Base-by-base conservation (phyloP, 1,140 invertebrate species). In the Drosophila teissieri region DNA sequence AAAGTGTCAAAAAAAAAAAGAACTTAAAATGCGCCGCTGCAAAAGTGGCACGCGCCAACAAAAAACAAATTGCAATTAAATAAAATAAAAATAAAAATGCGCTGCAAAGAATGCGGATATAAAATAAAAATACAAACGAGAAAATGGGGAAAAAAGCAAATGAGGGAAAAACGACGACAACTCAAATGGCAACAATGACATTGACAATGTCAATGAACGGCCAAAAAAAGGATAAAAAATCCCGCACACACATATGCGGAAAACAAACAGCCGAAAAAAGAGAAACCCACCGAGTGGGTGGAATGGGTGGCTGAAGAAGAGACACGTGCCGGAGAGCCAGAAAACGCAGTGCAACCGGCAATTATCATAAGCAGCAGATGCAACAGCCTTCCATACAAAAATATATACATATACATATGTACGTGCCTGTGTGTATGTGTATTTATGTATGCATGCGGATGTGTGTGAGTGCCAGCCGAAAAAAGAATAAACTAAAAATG, bases 151-250 rank as follows among this genome's bases (percentile, higher is more conserved):
- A 63, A 36, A 42, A 27, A 17, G 14, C 17, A 56, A 69, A 56
- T 70, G 63, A 69, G 67, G n/a, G 56, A 69, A 82, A 75, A 61
- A 79, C 60, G 55, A 76, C 82, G 63, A 73, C 82, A 67, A 86
- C 63, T 78, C 73, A 64, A 86, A 80, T 83, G 80, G 76, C 69
- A 88, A 68, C 84, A 89, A 84, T 89, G 84, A 89, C 84, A 89
- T 89, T 89, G 84, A 84, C 84, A 89, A 89, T 89, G 84, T 89
- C 84, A 89, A 89, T 88, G 84, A 88, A 89, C 80, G 77, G 36
- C 74, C 65, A 72, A 86, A 86, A 78, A 85, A 78, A 60, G 24
- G 10, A 57, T 57, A 65, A 72, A 69, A 68, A 64, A 73, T 39
- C 55, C 39, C 24, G 46, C 53, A 53, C 45, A 54, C 53, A 53